Evolutionary conservation across 2,113 vertebrate genomes (phyloP), one percentile per base, ranked within the genome.

Genomic region (Sylvilagus bachmani): DNA sequence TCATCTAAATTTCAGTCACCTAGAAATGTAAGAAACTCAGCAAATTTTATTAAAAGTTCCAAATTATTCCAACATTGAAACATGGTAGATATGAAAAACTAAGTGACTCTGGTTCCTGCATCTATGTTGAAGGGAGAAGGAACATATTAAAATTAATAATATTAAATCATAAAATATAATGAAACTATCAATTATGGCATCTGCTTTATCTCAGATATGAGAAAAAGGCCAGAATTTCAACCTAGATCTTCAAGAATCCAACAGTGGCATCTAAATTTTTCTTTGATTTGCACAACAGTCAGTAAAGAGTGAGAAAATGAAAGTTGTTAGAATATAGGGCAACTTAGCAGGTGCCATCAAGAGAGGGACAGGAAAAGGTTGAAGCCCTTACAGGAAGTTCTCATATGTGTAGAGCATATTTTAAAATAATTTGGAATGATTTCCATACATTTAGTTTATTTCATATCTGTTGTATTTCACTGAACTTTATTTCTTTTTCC

Each of bases 311-410:
- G 31, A 80, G 31, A 74, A 66, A 36, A n/a, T 44, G 16, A 58
- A 16, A 62, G 3, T 1, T 58, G 1, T 3, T 6, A 4, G 13
- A n/a, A 31, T 36, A 22, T 2, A 78, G 11, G 7, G 7, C 10
- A 78, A 44, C 0, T 1, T 29, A 17, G 12, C 38, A 67, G 10
- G 0, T 4, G 5, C 0, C 9, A 3, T 14, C 49, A 19, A 12
- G 6, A 21, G 11, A 31, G 4, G 6, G 16, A 16, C 2, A 6
- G 3, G 11, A 11, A 61, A 36, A n/a, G n/a, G 2, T 0, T 19
- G 29, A 82, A 9, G 8, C 1, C 17, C 5, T 33, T 22, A 21
- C 13, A 10, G 24, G 21, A 81, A 77, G 12, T 81, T 78, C 24
- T 89, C 14, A 24, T 13, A 66, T 16, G 16, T 5, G 13, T 13